These are phyloP conservation scores for Hylaeus volcanicus DNA, from an alignment of 1,140 invertebrate species.

Conservation along the genomic window DNA sequence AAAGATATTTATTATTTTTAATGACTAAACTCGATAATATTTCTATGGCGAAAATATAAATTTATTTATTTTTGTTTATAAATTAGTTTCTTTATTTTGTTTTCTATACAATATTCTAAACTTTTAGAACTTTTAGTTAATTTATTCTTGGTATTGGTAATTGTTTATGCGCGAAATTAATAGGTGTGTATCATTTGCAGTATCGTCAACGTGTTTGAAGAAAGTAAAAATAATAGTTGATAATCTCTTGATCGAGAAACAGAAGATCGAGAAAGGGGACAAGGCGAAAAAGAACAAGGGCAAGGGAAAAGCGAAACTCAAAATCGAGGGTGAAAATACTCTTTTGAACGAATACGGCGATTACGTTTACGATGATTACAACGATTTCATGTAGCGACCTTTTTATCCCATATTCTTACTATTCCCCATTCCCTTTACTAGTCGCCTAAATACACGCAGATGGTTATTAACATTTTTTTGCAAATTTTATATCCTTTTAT, in stretches of 20 bases:
- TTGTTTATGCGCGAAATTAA: conserved; percentile 18
- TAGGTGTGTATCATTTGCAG: conserved; percentile 75
- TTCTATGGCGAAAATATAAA: background rate
- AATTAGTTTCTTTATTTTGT: background rate
- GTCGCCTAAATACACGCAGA: conserved; percentile 71
- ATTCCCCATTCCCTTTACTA: conserved; percentile 65
- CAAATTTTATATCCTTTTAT: conserved; percentile 55
- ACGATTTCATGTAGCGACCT: conserved; percentile 86
- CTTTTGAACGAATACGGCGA: conserved; percentile 82
- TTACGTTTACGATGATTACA: conserved; percentile 82
- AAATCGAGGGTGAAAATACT: conserved; percentile 87
- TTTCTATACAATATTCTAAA: background rate
- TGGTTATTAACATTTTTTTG: conserved; percentile 58
- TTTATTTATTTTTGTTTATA: background rate
- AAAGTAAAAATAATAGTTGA: conserved; percentile 91
- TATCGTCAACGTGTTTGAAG: conserved; percentile 87
- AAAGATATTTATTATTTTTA: too few relatives aligned
- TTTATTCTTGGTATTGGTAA: background rate
- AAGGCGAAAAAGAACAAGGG: conserved; percentile 86
- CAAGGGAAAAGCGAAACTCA: conserved; percentile 89
- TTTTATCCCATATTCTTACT: conserved; percentile 62
- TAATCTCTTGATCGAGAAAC: conserved; percentile 90
- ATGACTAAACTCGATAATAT: too few relatives aligned
- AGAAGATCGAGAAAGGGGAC: conserved; percentile 88
- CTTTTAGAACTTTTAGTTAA: background rate